Evolutionary conservation across 2,113 vertebrate species (phyloP), one percentile per base, ranked within the genome.

Genomic region (Oncorhynchus gorbuscha): DNA sequence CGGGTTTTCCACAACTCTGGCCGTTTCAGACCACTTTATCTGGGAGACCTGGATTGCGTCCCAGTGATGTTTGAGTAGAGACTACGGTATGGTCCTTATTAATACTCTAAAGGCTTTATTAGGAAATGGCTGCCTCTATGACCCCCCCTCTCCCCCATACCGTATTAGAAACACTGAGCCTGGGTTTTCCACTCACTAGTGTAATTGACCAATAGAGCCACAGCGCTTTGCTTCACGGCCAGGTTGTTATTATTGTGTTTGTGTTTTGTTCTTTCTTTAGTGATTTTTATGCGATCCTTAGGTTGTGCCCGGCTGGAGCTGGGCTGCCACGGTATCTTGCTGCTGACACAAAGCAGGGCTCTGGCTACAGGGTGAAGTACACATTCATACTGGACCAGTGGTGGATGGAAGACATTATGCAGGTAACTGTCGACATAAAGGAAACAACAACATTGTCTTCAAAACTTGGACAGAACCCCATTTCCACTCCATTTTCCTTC

Each of bases 371-470:
- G 80, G 85, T 75, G 72, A 79, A 64, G 61, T 71, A 71, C 18
- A 24, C 69, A 11, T 13, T 11, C 35, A 18, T n/a, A 14, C 69
- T 24, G n/a, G 39, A n/a, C 45, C 5, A 39, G 35, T 9, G 39
- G 35, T 49, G 77, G 79, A 82, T 86, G 82, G 83, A 84, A 89
- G 84, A 87, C 87, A 89, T 90, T 90, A 91, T 87, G 75, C 83
- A 82, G 39, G 39, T 45, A 45, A 45, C 39, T 45, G 39, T 11
- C 39, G 9, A 39, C 7, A 45, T 45, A 45, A 45, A 45, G 9
- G 39, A 45, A 45, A 45, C 39, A 76, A 80, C 71, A 85, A 76
- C 84, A 84, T 90, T 86, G 79, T 77, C 87, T 88, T 90, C 79
- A 83, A 71, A 74, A 55, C 70, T 67, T 74, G 45, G 28, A 32